Percentiles rank a stretch among this genome's conserved stretches.
phyloP scores from a whole-genome alignment of 2,888 invertebrate genomes.

The Phytoseiulus persimilis region DNA sequence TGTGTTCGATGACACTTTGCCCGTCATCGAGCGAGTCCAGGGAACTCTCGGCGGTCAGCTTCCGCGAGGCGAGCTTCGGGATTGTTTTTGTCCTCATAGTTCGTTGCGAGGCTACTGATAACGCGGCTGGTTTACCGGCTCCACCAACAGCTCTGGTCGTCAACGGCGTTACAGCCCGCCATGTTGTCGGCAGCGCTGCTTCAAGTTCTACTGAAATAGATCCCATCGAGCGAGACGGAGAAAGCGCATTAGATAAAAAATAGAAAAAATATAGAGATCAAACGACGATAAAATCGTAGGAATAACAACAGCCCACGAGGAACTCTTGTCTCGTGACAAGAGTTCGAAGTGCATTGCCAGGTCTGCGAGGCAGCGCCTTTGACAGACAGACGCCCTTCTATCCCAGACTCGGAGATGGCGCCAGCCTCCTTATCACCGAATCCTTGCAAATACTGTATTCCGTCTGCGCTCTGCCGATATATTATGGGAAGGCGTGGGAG shows the following conservation, averaged over 20 bases:
- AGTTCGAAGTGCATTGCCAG: not conserved
- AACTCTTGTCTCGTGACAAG: not conserved
- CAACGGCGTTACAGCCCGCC: not conserved
- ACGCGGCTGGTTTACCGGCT: not conserved
- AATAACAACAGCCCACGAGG: not conserved
- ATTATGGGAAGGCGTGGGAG: too few species aligned
- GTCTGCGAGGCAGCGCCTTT: not conserved
- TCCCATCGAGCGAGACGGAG: not conserved
- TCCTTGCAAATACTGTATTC: not conserved
- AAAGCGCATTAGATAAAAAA: not conserved
- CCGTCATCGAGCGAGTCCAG: too few species aligned
- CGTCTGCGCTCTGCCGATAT: not conserved
- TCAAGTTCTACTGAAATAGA: not conserved
- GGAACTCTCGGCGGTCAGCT: too few species aligned
- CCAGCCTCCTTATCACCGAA: not conserved
- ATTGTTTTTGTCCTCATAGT: too few species aligned
- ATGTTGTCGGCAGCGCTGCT: not conserved
- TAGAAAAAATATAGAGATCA: not conserved
- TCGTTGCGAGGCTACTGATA: too few species aligned
- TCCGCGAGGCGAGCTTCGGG: too few species aligned
- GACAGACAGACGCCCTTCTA: not conserved
- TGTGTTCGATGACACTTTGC: too few species aligned
- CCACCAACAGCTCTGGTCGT: not conserved
- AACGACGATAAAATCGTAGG: not conserved
- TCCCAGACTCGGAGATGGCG: not conserved